phyloP scores from a whole-genome alignment of 2,888 invertebrate genomes.

The Barypeithes pellucidus region DNA sequence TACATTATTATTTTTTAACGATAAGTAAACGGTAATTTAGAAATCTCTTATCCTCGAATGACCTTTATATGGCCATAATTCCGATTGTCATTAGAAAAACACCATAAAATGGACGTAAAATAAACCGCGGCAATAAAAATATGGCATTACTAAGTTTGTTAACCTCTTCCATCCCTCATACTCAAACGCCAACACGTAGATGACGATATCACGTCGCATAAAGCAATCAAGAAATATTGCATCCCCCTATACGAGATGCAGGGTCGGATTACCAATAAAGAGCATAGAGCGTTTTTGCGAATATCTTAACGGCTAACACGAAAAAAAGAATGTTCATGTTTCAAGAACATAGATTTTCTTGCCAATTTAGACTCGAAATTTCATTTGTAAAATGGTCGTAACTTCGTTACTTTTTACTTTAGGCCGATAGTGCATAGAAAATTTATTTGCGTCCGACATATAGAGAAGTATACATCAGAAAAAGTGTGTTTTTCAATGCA shows the following conservation, averaged over 20 bases:
- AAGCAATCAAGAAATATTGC: slow-evolving; percentile 46
- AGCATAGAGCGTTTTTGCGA: slow-evolving; percentile 18
- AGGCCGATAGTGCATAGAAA: too few species aligned
- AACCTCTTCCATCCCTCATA: slow-evolving; percentile 41
- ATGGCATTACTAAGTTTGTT: slow-evolving; percentile 46
- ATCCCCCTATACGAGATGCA: slow-evolving; percentile 36
- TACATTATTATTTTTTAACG: slow-evolving; percentile 2
- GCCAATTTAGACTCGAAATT: too few species aligned
- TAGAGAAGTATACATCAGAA: too few species aligned
- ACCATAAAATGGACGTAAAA: slow-evolving; percentile 38
- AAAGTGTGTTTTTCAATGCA: too few species aligned
- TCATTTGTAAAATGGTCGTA: too few species aligned
- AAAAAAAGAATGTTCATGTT: too few species aligned
- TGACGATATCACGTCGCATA: slow-evolving; percentile 43
- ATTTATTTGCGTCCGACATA: too few species aligned
- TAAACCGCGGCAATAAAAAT: slow-evolving; percentile 38
- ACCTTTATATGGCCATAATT: slow-evolving; percentile 26
- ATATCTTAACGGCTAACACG: too few species aligned
- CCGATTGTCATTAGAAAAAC: slow-evolving; percentile 33
- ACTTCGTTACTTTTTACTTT: too few species aligned
- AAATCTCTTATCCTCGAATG: slow-evolving; percentile 14
- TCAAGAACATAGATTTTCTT: too few species aligned
- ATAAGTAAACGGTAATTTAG: slow-evolving; percentile 19
- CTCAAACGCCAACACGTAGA: slow-evolving; percentile 31
- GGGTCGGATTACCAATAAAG: slow-evolving; percentile 40